These are phyloP conservation scores for Pseudeuparius sepicola DNA, from an alignment of 2,888 invertebrate species.

Conservation along the genomic window DNA sequence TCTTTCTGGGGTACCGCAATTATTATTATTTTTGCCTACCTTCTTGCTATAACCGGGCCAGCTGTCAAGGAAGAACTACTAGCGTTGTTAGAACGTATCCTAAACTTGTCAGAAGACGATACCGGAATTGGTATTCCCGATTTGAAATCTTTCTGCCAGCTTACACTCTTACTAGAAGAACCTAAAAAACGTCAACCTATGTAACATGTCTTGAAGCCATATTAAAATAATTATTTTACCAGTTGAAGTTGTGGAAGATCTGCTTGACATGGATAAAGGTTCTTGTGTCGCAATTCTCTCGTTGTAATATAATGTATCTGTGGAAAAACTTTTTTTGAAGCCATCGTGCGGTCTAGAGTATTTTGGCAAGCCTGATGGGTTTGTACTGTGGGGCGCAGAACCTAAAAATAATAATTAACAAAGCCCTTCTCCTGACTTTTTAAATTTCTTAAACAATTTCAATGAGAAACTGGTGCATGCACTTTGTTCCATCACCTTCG, in stretches of 20 bases:
- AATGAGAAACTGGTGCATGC: too few species aligned
- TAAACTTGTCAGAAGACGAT: conserved; percentile 24
- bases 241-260: conserved; percentile 32
- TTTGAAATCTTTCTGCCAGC: conserved; percentile 31
- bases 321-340: conserved; percentile 35
- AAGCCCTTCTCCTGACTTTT: too few species aligned
- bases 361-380: too few species aligned
- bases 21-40: too few species aligned
- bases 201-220: conserved; percentile 1
- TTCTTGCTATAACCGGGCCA: conserved; percentile 26
- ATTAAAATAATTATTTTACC: conserved; percentile 19
- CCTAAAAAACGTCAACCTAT: conserved; percentile 18
- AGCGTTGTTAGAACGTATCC: conserved; percentile 24
- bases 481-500: too few species aligned
- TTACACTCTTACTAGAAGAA: conserved; percentile 27
- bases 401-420: too few species aligned
- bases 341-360: conserved; percentile 19
- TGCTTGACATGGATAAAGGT: conserved; percentile 28
- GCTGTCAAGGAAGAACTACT: conserved; percentile 15
- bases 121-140: conserved; percentile 38
- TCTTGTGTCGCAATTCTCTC: conserved; percentile 19
- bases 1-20: too few species aligned
- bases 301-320: conserved; percentile 31
- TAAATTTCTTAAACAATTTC: too few species aligned
- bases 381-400: too few species aligned